Conservation (phyloP, 2,113 vertebrate genomes). For the Pangasianodon gigas region DNA sequence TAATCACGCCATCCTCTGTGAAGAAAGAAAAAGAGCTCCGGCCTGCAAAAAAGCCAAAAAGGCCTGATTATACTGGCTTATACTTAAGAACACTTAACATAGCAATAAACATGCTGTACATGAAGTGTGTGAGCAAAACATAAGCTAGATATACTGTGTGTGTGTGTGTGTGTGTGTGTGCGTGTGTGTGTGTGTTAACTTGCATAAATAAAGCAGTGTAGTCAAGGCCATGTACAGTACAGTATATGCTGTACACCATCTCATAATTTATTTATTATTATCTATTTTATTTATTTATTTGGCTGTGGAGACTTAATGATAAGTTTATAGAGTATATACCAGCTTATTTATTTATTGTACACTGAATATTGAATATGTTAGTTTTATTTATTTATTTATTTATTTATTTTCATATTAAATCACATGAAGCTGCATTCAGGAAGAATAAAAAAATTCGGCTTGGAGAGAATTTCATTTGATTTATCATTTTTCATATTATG, state of each 20-base stretch:
- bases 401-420: not conserved
- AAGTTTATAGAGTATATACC: not conserved
- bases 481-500: not conserved
- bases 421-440: not conserved
- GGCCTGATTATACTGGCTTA: not conserved
- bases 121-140: not conserved
- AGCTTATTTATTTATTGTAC: not conserved
- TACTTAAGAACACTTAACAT: not conserved
- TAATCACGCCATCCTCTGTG: not conserved
- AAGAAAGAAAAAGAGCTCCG: not conserved
- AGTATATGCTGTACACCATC: not conserved
- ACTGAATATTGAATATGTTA: not conserved
- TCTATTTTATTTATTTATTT: not conserved
- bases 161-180: not conserved
- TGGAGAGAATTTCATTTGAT: not conserved
- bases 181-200: not conserved
- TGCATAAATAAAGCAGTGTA: not conserved
- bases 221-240: not conserved
- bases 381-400: not conserved
- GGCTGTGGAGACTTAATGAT: not conserved
- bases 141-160: not conserved
- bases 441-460: not conserved
- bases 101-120: not conserved
- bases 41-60: not conserved
- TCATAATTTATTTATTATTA: not conserved